These are phyloP conservation scores for Vanacampus margaritifer DNA, from an alignment of 2,113 vertebrate species.

Conservation along the genomic window DNA sequence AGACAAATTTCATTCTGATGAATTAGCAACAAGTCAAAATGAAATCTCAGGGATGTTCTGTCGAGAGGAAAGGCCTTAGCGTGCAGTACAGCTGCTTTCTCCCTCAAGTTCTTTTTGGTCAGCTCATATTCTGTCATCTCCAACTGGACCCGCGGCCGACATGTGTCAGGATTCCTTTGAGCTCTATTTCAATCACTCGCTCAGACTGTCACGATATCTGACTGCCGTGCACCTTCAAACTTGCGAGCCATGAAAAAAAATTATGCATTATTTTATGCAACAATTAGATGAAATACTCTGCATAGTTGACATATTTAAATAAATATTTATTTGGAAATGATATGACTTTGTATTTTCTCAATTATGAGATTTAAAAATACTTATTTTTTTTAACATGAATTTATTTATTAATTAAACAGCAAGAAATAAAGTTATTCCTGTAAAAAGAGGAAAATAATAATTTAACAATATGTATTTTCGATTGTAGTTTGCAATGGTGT, in stretches of 20 bases:
- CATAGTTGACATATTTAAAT: not conserved
- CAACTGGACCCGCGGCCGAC: not conserved
- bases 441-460: too few species aligned
- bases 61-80: not conserved
- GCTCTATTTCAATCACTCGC: constrained; percentile 5
- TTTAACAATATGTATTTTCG: too few species aligned
- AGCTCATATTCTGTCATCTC: constrained; percentile 7
- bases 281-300: not conserved
- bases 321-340: too few species aligned
- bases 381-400: too few species aligned
- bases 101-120: constrained; percentile 4
- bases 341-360: not conserved
- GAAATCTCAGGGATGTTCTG: not conserved
- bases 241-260: too few species aligned
- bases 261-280: not conserved
- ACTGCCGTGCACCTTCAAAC: not conserved
- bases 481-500: too few species aligned
- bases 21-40: not conserved
- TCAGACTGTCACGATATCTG: constrained; percentile 3
- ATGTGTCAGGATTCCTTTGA: constrained; percentile 7
- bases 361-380: too few species aligned
- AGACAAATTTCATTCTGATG: not conserved
- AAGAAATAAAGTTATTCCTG: too few species aligned
- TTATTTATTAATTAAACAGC: too few species aligned
- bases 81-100: not conserved